Percentiles rank a stretch among this genome's conserved stretches.
phyloP scores from a whole-genome alignment of 2,888 invertebrate species.

The Periphyllus acericola region DNA sequence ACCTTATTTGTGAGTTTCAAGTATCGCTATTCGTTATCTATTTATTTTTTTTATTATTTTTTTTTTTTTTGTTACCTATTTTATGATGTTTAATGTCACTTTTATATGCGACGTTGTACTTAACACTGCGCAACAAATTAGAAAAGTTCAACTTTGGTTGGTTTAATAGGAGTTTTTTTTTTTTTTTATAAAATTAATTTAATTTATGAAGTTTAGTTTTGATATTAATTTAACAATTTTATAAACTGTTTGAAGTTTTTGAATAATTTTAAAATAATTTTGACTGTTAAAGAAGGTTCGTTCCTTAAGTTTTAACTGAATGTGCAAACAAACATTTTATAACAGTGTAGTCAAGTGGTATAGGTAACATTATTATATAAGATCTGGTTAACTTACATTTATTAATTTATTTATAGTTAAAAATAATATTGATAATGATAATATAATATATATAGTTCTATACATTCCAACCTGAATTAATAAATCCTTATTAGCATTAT shows the following conservation, averaged over 20 bases:
- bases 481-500: slow-evolving; percentile 11
- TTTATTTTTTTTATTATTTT: background rate
- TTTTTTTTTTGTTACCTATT: slow-evolving; percentile 2
- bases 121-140: background rate
- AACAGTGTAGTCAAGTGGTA: background rate
- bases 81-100: background rate
- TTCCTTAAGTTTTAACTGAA: background rate
- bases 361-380: background rate
- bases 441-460: background rate
- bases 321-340: background rate
- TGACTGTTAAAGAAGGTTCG: background rate
- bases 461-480: background rate
- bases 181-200: background rate
- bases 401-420: background rate
- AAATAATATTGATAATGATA: slow-evolving; percentile 33
- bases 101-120: too few relatives aligned
- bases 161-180: background rate
- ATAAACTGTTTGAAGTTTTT: background rate
- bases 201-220: background rate
- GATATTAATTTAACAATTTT: slow-evolving; percentile 5
- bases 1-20: background rate
- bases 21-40: background rate
- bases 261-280: background rate
- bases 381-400: background rate
- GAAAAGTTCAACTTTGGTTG: background rate